Evolutionary conservation across 1,140 invertebrate genomes (phyloP).

Genomic region (Zaprionus taronus): DNA sequence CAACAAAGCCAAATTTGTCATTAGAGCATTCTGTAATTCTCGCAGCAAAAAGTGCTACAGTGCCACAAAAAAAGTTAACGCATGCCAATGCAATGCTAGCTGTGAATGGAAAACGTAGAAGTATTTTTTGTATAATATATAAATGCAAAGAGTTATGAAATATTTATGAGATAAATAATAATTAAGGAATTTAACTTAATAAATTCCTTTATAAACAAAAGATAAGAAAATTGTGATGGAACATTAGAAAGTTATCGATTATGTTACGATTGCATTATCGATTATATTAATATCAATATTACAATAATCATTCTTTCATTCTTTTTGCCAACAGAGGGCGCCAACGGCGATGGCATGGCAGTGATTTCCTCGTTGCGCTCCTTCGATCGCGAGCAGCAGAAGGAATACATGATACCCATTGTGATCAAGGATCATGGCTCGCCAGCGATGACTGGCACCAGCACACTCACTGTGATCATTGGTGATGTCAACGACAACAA

Average conservation of each 20-base stretch:
- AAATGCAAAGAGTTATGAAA: neutral
- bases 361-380: conserved; percentile 94
- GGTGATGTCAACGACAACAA: conserved; percentile 98
- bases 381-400: conserved; percentile 97
- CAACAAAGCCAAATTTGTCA: conserved; percentile 54
- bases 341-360: conserved; percentile 97
- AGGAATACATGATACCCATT: conserved; percentile 97
- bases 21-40: conserved; percentile 37
- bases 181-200: too few species aligned
- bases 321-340: conserved; percentile 89
- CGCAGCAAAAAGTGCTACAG: conserved; percentile 24
- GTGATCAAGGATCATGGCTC: conserved; percentile 96
- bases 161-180: neutral
- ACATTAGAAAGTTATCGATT: neutral
- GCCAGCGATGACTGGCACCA: conserved; percentile 96
- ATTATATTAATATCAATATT: neutral
- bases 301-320: neutral
- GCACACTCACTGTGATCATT: conserved; percentile 97
- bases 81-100: neutral
- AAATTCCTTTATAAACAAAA: too few species aligned
- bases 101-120: neutral
- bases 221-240: too few species aligned
- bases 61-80: conserved; percentile 27
- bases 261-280: too few species aligned
- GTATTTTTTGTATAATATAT: neutral